A percentile compares a stretch with the other conserved stretches of the same genome.
Conservation (phyloP, 2,797 vertebrate genomes). For the Syncerus caffer region DNA sequence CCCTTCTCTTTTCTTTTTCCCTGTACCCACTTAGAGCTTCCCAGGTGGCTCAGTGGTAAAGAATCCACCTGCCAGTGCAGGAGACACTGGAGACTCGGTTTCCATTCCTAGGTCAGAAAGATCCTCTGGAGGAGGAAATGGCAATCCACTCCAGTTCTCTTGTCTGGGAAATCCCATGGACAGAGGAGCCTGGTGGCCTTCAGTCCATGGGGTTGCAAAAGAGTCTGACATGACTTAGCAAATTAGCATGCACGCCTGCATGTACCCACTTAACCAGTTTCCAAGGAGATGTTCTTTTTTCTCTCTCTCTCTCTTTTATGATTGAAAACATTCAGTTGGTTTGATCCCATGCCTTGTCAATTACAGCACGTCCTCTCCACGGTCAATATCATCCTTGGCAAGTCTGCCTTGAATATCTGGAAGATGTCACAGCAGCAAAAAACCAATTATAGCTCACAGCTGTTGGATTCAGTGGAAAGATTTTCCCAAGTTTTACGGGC, state of each 20-base stretch:
- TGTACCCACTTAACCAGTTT: not conserved
- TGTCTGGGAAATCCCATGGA: not conserved
- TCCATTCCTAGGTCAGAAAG: not conserved
- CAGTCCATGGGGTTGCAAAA: not conserved
- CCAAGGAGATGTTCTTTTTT: not conserved
- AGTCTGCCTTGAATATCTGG: constrained; percentile 80
- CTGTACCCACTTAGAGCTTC: not conserved
- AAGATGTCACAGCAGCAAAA: constrained; percentile 74
- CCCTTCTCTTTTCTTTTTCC: not conserved
- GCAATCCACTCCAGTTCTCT: not conserved
- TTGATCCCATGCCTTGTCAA: constrained; percentile 29
- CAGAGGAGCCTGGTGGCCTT: not conserved
- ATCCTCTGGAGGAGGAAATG: not conserved
- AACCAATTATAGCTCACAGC: constrained; percentile 70
- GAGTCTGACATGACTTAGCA: not conserved
- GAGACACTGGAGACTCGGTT: not conserved
- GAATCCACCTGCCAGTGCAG: not conserved
- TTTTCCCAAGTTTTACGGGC: constrained; percentile 66
- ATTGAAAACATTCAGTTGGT: not conserved
- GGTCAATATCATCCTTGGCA: constrained; percentile 81
- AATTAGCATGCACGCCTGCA: not conserved
- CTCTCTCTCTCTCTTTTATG: not conserved
- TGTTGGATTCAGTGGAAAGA: constrained; percentile 86
- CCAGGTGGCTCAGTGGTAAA: not conserved
- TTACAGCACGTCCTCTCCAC: constrained; percentile 86